Percentiles rank a stretch among this genome's conserved stretches.
These are phyloP conservation scores for Panzeria rudis DNA, from an alignment of 2,888 invertebrate species.

Conservation along the genomic window DNA sequence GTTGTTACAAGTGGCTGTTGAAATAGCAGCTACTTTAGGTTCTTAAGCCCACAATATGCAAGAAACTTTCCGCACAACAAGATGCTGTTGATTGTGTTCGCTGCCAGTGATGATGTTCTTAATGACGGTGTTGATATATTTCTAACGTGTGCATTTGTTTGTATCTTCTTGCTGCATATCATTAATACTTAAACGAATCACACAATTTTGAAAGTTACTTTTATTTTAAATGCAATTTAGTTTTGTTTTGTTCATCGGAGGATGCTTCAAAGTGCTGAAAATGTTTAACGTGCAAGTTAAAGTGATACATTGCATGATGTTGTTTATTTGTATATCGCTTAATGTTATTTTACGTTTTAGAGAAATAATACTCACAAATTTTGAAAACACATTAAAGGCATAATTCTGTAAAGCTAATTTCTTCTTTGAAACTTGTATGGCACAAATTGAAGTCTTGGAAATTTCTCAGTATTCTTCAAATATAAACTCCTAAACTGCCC, in stretches of 20 bases:
- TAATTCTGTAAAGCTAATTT: no score
- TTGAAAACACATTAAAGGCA: neutral
- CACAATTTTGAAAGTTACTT: slow-evolving; percentile 34
- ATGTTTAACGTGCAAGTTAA: neutral
- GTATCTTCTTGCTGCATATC: slow-evolving; percentile 49
- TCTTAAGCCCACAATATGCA: slow-evolving; percentile 13
- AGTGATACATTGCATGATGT: neutral
- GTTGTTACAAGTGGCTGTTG: slow-evolving; percentile 67
- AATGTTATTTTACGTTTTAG: neutral
- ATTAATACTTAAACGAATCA: slow-evolving; percentile 69
- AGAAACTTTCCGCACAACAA: neutral
- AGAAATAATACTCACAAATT: neutral
- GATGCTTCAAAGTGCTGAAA: neutral
- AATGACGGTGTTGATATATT: slow-evolving; percentile 41
- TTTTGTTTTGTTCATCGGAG: neutral
- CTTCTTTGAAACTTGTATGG: no score
- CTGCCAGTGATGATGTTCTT: slow-evolving; percentile 23
- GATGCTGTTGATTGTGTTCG: neutral
- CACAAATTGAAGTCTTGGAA: no score
- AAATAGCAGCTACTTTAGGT: slow-evolving; percentile 56
- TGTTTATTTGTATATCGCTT: neutral
- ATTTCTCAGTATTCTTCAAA: no score
- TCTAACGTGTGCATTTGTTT: neutral
- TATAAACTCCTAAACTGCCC: no score
- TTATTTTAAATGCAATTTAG: slow-evolving; percentile 12